A percentile compares a stretch with the other conserved stretches of the same genome.
These are phyloP conservation scores for Clinocottus analis DNA, from an alignment of 2,113 vertebrate species.

Conservation along the genomic window DNA sequence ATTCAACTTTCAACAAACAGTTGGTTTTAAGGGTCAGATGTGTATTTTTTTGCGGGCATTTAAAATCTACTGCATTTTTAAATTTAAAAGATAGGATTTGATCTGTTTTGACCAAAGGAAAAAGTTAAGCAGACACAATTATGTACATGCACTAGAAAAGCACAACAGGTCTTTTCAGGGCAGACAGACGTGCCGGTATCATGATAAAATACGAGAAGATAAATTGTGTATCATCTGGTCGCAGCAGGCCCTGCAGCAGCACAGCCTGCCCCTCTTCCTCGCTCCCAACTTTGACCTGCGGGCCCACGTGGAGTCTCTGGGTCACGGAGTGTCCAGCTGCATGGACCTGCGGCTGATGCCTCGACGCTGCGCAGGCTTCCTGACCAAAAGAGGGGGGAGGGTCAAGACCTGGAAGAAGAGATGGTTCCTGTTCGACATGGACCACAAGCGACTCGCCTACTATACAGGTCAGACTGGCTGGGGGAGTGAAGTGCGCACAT, in stretches of 20 bases:
- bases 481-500: background rate
- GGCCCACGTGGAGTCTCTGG: conserved; percentile 87
- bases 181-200: background rate
- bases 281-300: conserved; percentile 86
- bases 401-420: conserved; percentile 95
- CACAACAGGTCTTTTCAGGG: background rate
- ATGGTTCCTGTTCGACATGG: conserved; percentile 92
- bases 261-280: conserved; percentile 75
- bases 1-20: no score
- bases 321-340: conserved; percentile 86
- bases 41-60: background rate
- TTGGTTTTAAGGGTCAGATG: no score
- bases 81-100: background rate
- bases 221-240: background rate
- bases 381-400: conserved; percentile 91
- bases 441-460: conserved; percentile 88
- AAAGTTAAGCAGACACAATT: background rate
- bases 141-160: background rate
- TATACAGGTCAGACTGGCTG: conserved; percentile 83
- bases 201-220: background rate
- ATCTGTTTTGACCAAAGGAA: background rate
- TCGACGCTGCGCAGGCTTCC: conserved; percentile 86
- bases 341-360: conserved; percentile 81
- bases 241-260: conserved; percentile 41
- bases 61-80: background rate